phyloP scores from a whole-genome alignment of 2,113 vertebrate species.

The Atractosteus spatula region DNA sequence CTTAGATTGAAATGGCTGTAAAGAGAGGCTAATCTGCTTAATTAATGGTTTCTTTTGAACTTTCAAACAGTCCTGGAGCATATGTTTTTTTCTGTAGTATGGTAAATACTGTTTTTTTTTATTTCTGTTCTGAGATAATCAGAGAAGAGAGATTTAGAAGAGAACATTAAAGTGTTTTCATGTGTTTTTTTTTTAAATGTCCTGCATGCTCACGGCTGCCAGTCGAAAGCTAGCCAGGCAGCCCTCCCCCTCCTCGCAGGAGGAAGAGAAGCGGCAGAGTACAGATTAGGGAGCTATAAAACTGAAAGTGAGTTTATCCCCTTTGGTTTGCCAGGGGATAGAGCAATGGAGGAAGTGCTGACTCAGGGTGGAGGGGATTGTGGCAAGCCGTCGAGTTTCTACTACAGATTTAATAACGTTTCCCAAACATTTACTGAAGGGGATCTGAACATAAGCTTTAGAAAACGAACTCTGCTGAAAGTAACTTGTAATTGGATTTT shows the following conservation, averaged over 20 bases:
- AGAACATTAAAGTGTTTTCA: not conserved
- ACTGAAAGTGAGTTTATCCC: constrained; percentile 21
- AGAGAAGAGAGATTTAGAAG: not conserved
- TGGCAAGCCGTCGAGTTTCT: constrained; percentile 30
- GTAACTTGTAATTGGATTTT: constrained; percentile 35
- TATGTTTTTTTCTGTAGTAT: too few relatives aligned
- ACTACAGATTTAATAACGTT: constrained; percentile 24
- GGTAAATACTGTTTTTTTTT: too few relatives aligned
- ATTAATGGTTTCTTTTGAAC: too few relatives aligned
- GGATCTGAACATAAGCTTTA: constrained; percentile 20
- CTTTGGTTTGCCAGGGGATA: constrained; percentile 14
- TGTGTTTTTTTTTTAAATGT: not conserved
- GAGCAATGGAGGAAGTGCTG: constrained; percentile 38
- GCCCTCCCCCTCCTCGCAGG: not conserved
- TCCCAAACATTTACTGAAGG: constrained; percentile 23
- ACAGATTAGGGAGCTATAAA: constrained; percentile 7
- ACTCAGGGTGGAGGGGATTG: constrained; percentile 36
- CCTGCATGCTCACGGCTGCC: not conserved
- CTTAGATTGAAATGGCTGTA: too few relatives aligned
- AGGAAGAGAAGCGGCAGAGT: not conserved
- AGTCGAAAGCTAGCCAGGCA: not conserved
- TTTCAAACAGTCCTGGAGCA: too few relatives aligned
- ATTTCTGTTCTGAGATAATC: not conserved
- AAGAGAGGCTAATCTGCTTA: too few relatives aligned
- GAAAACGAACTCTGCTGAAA: constrained; percentile 21